Conservation (phyloP, 2,888 invertebrate genomes). For the Leucophora obtusa region DNA sequence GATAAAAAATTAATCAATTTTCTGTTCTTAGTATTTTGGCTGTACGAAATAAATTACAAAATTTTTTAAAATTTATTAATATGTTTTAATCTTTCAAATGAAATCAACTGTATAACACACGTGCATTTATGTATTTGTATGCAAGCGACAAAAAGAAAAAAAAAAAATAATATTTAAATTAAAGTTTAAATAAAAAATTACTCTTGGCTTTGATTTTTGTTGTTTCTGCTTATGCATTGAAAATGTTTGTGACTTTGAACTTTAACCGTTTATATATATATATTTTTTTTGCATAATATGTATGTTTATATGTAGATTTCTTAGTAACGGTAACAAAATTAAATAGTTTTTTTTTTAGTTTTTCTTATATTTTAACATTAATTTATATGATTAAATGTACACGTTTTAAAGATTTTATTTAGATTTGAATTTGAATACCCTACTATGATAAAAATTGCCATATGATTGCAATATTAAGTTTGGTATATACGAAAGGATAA, state of each 20-base stretch:
- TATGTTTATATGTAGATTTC: not conserved
- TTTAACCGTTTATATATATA: slow-evolving; percentile 42
- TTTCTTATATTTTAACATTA: slow-evolving; percentile 40
- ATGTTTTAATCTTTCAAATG: slow-evolving; percentile 37
- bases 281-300: slow-evolving; percentile 23
- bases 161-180: slow-evolving; percentile 11
- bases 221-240: slow-evolving; percentile 6
- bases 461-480: too few species aligned
- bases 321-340: not conserved
- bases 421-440: slow-evolving; percentile 10
- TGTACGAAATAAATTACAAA: not conserved
- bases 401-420: slow-evolving; percentile 31
- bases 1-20: slow-evolving; percentile 33
- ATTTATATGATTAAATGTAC: slow-evolving; percentile 48
- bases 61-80: slow-evolving; percentile 31
- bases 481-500: too few species aligned
- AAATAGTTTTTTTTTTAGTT: slow-evolving; percentile 23
- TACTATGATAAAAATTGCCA: not conserved
- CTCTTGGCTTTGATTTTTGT: not conserved
- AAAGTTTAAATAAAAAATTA: not conserved
- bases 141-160: not conserved
- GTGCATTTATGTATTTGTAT: slow-evolving; percentile 20
- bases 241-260: slow-evolving; percentile 54
- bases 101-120: slow-evolving; percentile 45
- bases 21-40: not conserved